Base-by-base conservation (phyloP, 2,888 invertebrate genomes). In the Acanthosoma haemorrhoidale region DNA sequence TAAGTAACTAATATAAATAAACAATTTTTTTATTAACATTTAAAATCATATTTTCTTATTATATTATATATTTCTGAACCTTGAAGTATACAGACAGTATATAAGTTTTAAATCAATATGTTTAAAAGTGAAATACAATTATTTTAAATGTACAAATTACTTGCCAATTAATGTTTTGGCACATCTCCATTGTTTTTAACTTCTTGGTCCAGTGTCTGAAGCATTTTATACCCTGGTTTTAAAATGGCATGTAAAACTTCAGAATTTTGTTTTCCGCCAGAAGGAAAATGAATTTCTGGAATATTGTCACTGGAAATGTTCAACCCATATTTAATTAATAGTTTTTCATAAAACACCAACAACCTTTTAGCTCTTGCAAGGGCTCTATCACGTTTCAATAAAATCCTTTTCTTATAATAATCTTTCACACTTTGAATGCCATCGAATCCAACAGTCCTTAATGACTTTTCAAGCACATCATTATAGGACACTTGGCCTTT, bases 161-260 rank as follows among this genome's bases (percentile, higher is more conserved):
- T n/a, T n/a, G n/a, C n/a, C n/a, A n/a, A 59, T 5, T 34, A 32
- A 3, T 32, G 61, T 13, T 61, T 36, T 1, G 36, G 25, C 6
- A 13, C 21, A 34, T 21, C 21, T n/a, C 61, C 38, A 21, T 25
- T 61, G 6, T n/a, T 61, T 38, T 61, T 34, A 1, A 21, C 21
- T 38, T 61, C 61, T 61, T 61, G 61, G 34, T 61, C 61, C 4
- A 61, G 8, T 36, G 61, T 61, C 18, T 61, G 61, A 6, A 61
- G 18, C 61, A 61, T 61, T 38, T 61, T 61, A 61, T 61, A 61
- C 21, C 61, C 61, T 21, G 61, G 61, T 61, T 61, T 38, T 9
- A 61, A 21, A 36, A 61, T 61, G 36, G 61, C 61, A 61, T 61
- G 61, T 36, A 61, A 36, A 0, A 36, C 61, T 21, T 61, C 61